Evolutionary conservation across 2,888 invertebrate species (phyloP), one percentile per base, ranked within the genome.

Genomic region (Salpingus planirostris): DNA sequence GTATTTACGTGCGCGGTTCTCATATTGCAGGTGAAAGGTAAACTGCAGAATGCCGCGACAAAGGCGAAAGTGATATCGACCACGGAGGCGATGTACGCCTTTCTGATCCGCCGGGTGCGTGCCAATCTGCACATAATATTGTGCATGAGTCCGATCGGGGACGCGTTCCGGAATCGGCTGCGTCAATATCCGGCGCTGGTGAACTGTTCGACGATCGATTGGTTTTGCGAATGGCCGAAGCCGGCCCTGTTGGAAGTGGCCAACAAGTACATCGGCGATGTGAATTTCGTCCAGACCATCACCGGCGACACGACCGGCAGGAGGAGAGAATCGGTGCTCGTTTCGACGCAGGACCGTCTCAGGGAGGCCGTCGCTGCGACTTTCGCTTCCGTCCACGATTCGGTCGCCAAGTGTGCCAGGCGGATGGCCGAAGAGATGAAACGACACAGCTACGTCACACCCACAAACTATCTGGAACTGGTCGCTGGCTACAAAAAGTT

Each of bases 241-340:
- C 84, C 87, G 57, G 90, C 91, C 18, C 68, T 92, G 32, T 67
- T 91, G n/a, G 89, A 90, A 66, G 89, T 92, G 5, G 89, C 90
- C 7, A 76, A 81, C 57, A 83, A 82, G 64, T 90, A 84, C 61
- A 70, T 91, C 21, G 68, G 69, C 13, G 80, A 78, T 25, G 77
- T 87, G 15, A 75, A 80, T 52, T 70, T 90, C 36, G 70, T 80
- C 21, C 76, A 74, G 29, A 77, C 78, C 2, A 80, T 82, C 38
- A 79, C 78, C 12, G 80, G 79, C 11, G 66, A 66, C 33, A 67
- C 68, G 22, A 59, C 66, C 62, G 76, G 74, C 50, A 52, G 55
- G 44, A 30, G 6, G 10, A 49, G 58, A 29, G 61, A 59, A 33
- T 64, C 64, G 0, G 46, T 59, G 12, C 31, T 64, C 3, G 25